Evolutionary conservation across 2,113 vertebrate species (phyloP).

Genomic region (Marcusenius ussheri): DNA sequence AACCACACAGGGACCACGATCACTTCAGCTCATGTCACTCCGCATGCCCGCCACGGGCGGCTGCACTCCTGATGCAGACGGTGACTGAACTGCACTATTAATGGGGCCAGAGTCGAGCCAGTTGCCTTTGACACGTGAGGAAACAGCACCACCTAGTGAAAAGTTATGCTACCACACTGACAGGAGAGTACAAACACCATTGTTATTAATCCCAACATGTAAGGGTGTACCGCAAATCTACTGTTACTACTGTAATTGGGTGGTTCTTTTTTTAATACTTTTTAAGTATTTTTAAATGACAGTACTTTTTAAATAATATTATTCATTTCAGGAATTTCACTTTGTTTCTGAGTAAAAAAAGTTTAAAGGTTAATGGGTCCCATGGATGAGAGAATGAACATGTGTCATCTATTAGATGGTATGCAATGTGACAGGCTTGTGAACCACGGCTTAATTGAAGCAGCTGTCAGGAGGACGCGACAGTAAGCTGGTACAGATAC

Average conservation of each 20-base stretch:
- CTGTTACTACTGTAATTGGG: background rate
- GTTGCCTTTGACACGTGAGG: background rate
- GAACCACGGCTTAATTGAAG: background rate
- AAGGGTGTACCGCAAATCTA: background rate
- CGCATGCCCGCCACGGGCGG: background rate
- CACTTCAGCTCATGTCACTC: background rate
- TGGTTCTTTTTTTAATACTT: background rate
- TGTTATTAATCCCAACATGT: background rate
- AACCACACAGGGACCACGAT: conserved; percentile 19
- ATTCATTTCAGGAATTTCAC: background rate
- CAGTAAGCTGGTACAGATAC: background rate
- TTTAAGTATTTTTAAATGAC: background rate
- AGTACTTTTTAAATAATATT: background rate
- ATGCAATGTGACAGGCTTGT: background rate
- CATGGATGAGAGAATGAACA: background rate
- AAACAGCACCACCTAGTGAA: background rate
- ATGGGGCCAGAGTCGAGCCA: background rate
- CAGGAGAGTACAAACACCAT: background rate
- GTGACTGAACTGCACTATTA: background rate
- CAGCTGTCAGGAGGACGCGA: background rate
- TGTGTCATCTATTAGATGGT: background rate
- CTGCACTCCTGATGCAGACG: background rate
- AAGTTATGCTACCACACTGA: background rate
- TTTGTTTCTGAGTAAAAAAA: background rate
- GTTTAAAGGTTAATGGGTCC: background rate